These are phyloP conservation scores for Dastarcus helophoroides DNA, from an alignment of 2,888 invertebrate species.

Conservation along the genomic window DNA sequence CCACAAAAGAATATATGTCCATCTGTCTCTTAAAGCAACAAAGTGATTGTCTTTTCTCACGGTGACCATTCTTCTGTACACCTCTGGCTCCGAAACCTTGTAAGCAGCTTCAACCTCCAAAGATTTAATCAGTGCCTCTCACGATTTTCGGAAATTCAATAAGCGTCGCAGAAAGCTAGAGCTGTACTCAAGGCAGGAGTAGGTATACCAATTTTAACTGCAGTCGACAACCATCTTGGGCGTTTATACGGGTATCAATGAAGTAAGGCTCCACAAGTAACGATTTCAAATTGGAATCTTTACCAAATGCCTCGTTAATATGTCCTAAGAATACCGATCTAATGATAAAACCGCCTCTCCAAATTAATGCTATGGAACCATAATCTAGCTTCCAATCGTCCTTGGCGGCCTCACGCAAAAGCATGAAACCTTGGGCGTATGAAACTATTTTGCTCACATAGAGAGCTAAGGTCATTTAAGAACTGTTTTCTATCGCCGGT, in stretches of 20 bases:
- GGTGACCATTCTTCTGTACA: too few species aligned
- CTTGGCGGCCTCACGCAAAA: constrained; percentile 79
- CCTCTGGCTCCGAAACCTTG: too few species aligned
- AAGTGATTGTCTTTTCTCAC: too few species aligned
- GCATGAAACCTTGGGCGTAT: constrained; percentile 97
- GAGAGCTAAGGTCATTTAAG: constrained; percentile 77
- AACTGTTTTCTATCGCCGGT: constrained; percentile 67
- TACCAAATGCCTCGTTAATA: constrained; percentile 87
- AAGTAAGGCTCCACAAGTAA: constrained; percentile 91
- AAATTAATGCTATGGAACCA: constrained; percentile 97
- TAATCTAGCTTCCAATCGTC: constrained; percentile 93
- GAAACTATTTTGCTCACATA: constrained; percentile 98
- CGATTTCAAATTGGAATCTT: constrained; percentile 75
- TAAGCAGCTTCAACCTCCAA: too few species aligned
- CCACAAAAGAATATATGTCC: too few species aligned
- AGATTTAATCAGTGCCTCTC: too few species aligned
- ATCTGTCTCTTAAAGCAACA: too few species aligned
- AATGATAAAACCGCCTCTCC: constrained; percentile 99
- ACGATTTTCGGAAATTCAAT: too few species aligned
- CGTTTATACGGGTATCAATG: constrained; percentile 64
- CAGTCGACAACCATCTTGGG: constrained; percentile 68
- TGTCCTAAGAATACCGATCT: constrained; percentile 82
- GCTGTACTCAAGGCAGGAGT: constrained; percentile 89
- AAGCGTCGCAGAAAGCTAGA: constrained; percentile 95
- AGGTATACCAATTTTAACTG: constrained; percentile 56